phyloP scores from a whole-genome alignment of 1,140 invertebrate species.

The Frieseomelitta varia region DNA sequence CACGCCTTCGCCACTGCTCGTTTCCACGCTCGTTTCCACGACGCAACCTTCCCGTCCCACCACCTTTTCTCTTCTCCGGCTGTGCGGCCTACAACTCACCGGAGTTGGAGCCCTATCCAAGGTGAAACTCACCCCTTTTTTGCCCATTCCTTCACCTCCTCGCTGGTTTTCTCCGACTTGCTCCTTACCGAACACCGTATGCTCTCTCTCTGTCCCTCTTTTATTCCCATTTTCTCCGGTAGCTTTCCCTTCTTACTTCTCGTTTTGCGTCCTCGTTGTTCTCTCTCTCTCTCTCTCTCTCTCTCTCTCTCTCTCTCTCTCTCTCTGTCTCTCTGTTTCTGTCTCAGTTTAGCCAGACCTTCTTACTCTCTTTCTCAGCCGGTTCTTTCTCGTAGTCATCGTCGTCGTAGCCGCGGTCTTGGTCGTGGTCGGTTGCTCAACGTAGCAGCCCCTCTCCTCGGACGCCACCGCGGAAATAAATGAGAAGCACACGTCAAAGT shows the following conservation, averaged over 20 bases:
- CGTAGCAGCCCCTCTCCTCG: neutral
- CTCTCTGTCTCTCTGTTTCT: neutral
- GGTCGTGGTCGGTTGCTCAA: conserved; percentile 26
- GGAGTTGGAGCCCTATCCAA: conserved; percentile 54
- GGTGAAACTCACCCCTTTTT: conserved; percentile 55
- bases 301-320: conserved; percentile 38
- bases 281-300: neutral
- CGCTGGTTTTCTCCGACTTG: conserved; percentile 23
- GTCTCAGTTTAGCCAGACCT: conserved; percentile 11
- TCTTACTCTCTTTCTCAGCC: conserved; percentile 46
- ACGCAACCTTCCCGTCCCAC: conserved; percentile 44
- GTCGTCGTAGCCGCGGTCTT: conserved; percentile 6
- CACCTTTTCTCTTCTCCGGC: conserved; percentile 56
- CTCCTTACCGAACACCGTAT: conserved; percentile 16
- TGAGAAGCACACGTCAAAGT: conserved; percentile 76
- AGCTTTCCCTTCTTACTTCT: conserved; percentile 20
- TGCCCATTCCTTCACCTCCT: neutral
- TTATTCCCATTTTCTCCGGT: neutral
- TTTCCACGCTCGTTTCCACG: conserved; percentile 68
- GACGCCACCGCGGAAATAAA: conserved; percentile 71
- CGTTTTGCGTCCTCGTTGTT: conserved; percentile 25
- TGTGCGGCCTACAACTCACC: conserved; percentile 64
- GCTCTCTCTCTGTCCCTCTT: neutral
- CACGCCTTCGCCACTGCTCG: conserved; percentile 65
- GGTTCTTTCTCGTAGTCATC: conserved; percentile 1